Evolutionary conservation across 2,797 vertebrate genomes (phyloP).

Genomic region (Tiaroga cobitis): DNA sequence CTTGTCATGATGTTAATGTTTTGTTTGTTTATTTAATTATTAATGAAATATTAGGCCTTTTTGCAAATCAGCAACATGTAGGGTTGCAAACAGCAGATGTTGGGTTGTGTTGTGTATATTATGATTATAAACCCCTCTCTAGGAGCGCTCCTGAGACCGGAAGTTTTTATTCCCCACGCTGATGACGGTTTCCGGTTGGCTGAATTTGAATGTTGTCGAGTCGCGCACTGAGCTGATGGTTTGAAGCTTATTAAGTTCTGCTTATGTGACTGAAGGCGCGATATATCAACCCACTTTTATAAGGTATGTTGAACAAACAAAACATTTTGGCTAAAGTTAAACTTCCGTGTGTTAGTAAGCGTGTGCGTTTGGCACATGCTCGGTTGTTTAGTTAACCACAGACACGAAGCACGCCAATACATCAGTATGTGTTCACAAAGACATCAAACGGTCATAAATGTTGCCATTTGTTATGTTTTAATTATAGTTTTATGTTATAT

Average conservation of each 20-base stretch:
- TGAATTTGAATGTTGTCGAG: constrained; percentile 65
- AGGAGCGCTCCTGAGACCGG: neutral
- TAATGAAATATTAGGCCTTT: neutral
- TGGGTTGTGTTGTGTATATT: neutral
- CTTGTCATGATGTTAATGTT: too few species aligned
- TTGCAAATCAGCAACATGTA: neutral
- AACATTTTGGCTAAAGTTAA: neutral
- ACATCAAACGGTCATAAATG: neutral
- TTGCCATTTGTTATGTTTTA: neutral
- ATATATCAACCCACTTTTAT: neutral
- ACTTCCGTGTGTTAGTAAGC: too few species aligned
- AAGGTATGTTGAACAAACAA: neutral
- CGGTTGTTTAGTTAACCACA: neutral
- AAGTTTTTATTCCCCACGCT: neutral
- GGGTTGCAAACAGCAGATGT: too few species aligned
- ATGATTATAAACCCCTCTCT: neutral
- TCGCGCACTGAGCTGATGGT: neutral
- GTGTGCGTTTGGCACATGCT: neutral
- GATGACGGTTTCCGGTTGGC: constrained; percentile 63
- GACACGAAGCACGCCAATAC: neutral
- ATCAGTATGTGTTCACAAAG: neutral
- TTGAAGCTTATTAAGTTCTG: neutral
- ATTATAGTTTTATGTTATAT: neutral
- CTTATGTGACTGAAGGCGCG: neutral
- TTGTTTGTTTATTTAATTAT: too few species aligned